These are phyloP conservation scores for Apaloderma vittatum DNA, from an alignment of 2,113 vertebrate species.

Conservation along the genomic window DNA sequence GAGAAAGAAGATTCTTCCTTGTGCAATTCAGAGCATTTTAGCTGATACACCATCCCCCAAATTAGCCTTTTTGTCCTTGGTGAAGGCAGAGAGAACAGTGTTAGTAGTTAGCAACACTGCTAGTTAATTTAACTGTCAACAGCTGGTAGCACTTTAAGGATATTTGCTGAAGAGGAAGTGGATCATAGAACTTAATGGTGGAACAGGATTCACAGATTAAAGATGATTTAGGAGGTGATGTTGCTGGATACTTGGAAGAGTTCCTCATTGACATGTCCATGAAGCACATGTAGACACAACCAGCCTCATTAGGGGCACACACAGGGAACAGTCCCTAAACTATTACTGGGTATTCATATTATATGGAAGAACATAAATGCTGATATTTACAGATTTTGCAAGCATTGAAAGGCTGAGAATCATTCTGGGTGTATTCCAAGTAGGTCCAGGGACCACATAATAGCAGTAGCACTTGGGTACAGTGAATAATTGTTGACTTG, in stretches of 20 bases:
- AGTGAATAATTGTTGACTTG: neutral
- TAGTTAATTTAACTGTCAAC: neutral
- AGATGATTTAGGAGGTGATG: neutral
- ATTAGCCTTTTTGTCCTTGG: neutral
- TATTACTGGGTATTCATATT: neutral
- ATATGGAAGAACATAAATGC: neutral
- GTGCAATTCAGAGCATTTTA: neutral
- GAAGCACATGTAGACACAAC: neutral
- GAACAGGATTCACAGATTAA: neutral
- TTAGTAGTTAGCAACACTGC: too few species aligned
- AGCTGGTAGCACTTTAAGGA: neutral
- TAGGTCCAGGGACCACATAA: neutral
- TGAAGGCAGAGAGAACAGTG: neutral
- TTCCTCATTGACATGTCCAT: neutral
- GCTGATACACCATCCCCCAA: neutral
- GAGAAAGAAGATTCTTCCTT: neutral
- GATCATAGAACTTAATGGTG: neutral
- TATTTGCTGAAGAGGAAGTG: neutral
- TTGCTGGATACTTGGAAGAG: neutral
- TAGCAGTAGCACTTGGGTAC: neutral
- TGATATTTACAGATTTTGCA: neutral
- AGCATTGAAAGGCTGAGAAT: neutral
- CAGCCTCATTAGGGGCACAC: too few species aligned
- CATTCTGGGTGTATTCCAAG: neutral
- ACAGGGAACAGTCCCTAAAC: neutral